A percentile compares a stretch with the other conserved stretches of the same genome.
Conservation (phyloP, 2,797 vertebrate genomes). For the Trachurus trachurus region DNA sequence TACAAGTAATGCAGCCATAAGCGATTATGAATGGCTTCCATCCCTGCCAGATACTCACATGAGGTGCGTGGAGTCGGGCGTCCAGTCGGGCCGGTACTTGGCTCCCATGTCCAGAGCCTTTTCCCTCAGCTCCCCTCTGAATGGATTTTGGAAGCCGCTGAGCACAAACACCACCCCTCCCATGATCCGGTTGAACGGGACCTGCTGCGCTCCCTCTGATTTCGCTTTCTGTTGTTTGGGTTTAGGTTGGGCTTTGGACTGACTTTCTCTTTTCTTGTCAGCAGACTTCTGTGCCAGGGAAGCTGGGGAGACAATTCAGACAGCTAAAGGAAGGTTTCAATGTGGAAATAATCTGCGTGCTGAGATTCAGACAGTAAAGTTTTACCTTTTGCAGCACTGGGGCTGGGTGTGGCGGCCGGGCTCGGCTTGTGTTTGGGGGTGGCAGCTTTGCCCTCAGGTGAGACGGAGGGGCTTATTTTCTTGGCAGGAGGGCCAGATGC, state of each 20-base stretch:
- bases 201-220: constrained; percentile 55
- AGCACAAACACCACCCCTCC: constrained; percentile 92
- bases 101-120: constrained; percentile 93
- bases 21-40: background rate
- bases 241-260: constrained; percentile 65
- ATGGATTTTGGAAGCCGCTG: constrained; percentile 95
- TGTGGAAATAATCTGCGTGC: background rate
- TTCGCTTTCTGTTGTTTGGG: constrained; percentile 62
- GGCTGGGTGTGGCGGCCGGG: constrained; percentile 69
- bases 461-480: constrained; percentile 76
- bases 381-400: constrained; percentile 83
- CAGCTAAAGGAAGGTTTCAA: background rate
- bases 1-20: background rate
- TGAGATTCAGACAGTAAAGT: background rate
- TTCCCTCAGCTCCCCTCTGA: constrained; percentile 91
- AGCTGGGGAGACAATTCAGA: constrained; percentile 39
- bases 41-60: constrained; percentile 84
- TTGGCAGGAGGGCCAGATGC: constrained; percentile 68
- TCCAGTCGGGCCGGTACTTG: constrained; percentile 92
- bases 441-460: constrained; percentile 72
- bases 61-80: constrained; percentile 91
- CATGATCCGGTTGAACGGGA: constrained; percentile 84
- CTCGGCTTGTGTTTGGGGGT: constrained; percentile 78
- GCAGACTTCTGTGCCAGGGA: constrained; percentile 66
- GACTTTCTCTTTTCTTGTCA: constrained; percentile 74